These are phyloP conservation scores for roundworm (Caenorhabditis elegans) DNA, from an alignment of 1,140 invertebrate genomes.

Conservation along the genomic window WBcel235 BX284604.4:6997501-6998000, in stretches of 20 bases:
- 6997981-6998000: too few relatives aligned
- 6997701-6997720: not conserved
- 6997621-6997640: too few relatives aligned
- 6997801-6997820: not conserved
- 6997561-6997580: too few relatives aligned
- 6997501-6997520: not conserved
- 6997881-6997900: not conserved
- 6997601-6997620: too few relatives aligned
- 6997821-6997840: slow-evolving; percentile 22
- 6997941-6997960: too few relatives aligned
- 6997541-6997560: too few relatives aligned
- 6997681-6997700: not conserved
- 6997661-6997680: too few relatives aligned
- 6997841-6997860: not conserved
- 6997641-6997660: too few relatives aligned
- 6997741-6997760: slow-evolving; percentile 3
- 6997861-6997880: not conserved
- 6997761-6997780: slow-evolving; percentile 16
- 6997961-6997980: too few relatives aligned
- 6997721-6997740: not conserved
- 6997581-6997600: too few relatives aligned
- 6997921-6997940: too few relatives aligned
- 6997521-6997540: too few relatives aligned
- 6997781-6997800: slow-evolving; percentile 14
- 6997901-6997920: not conserved